These are phyloP conservation scores for Calliopum simillimum DNA, from an alignment of 2,888 invertebrate genomes.

Conservation along the genomic window DNA sequence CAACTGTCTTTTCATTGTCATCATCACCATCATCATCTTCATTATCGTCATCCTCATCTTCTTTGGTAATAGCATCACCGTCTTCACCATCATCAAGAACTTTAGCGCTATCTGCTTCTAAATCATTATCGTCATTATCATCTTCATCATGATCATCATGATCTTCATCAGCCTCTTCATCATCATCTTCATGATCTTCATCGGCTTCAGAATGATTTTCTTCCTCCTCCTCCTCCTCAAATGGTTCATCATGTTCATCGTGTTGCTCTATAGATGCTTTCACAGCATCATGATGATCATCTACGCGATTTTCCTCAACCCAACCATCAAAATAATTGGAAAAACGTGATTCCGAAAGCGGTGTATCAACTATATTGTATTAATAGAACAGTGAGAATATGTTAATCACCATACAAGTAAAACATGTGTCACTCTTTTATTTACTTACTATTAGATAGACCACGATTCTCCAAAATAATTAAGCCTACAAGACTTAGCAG, in stretches of 20 bases:
- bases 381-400: neutral
- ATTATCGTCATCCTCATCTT: conserved; percentile 60
- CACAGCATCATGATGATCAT: conserved; percentile 61
- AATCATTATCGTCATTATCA: conserved; percentile 59
- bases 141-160: conserved; percentile 65
- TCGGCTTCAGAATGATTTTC: conserved; percentile 56
- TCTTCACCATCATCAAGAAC: conserved; percentile 56
- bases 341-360: conserved; percentile 75
- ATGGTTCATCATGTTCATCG: conserved; percentile 60
- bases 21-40: conserved; percentile 58
- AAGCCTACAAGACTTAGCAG: conserved; percentile 80
- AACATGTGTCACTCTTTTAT: neutral
- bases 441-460: conserved; percentile 80
- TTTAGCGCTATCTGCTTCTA: conserved; percentile 59
- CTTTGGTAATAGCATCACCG: conserved; percentile 57
- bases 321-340: conserved; percentile 83
- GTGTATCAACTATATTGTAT: conserved; percentile 70
- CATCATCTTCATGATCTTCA: conserved; percentile 51
- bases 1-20: conserved; percentile 55
- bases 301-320: conserved; percentile 70
- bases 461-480: conserved; percentile 84
- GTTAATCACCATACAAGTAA: neutral
- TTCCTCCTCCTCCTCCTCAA: conserved; percentile 53
- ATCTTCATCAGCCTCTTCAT: conserved; percentile 54
- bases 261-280: conserved; percentile 60